Evolutionary conservation across 2,113 vertebrate genomes (phyloP), one percentile per base, ranked within the genome.

Genomic region (Oreochromis niloticus): DNA sequence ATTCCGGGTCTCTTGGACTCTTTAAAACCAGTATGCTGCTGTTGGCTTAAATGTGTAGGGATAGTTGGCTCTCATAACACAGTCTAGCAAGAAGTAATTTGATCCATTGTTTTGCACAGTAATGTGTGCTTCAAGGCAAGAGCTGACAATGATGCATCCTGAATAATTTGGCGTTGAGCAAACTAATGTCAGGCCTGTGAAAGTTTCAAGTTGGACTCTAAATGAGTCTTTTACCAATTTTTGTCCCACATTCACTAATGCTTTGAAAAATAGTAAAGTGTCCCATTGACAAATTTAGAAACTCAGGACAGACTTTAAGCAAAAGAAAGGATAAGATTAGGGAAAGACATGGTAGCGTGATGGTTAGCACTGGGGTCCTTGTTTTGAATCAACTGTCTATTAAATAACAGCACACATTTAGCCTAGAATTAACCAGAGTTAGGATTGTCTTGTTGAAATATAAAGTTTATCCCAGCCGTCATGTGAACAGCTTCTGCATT

Each of bases 81-180:
- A 13, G 80, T 80, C 63, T 32, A 46, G 55, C 78, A 81, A 86
- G 66, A 46, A 90, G 80, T 55, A 82, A 79, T 89, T 71, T 82
- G 73, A 89, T 80, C 57, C 50, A 17, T 61, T 43, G 81, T 83
- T 87, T 86, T 80, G 61, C 54, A 83, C 78, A 82, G 84, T 93
- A 81, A 86, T 57, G 19, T n/a, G 73, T n/a, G 46, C 82, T 84
- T 79, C 22, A 88, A 66, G 78, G 88, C 66, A 41, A 87, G 87
- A 71, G 59, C 63, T 32, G 50, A 30, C 13, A 19, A 16, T 73
- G 83, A 90, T 19, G 24, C 27, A 5, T 4, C 12, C 17, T 5
- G 48, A 27, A n/a, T 83, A 14, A 88, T 88, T 84, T 85, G 32
- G 14, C 48, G 27, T 32, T 71, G 22, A 68, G 55, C 80, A 10